Evolutionary conservation across 1,140 invertebrate genomes (phyloP).

Genomic region (Pseudomyrmex sp.): DNA sequence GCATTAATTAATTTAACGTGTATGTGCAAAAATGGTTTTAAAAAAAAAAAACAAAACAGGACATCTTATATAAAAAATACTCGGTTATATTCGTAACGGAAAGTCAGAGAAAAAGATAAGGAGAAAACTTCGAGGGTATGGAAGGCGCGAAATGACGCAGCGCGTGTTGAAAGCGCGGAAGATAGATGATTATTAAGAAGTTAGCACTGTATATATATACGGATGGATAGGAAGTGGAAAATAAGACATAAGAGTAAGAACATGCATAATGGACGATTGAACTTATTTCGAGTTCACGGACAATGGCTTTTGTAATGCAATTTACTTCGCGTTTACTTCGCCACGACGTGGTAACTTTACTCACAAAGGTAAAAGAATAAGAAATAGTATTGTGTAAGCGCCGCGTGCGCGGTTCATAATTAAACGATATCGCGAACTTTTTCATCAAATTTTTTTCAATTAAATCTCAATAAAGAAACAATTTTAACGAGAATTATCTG

Average conservation of each 20-base stretch:
- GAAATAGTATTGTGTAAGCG: too few species aligned
- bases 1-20: too few species aligned
- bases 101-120: not conserved
- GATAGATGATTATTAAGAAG: constrained; percentile 61
- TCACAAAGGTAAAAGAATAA: constrained; percentile 14
- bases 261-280: constrained; percentile 56
- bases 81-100: constrained; percentile 32
- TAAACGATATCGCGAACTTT: not conserved
- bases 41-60: not conserved
- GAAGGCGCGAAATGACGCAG: constrained; percentile 22
- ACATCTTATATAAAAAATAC: not conserved
- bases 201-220: not conserved
- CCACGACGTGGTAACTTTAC: constrained; percentile 24
- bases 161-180: constrained; percentile 52
- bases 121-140: not conserved
- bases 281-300: constrained; percentile 55
- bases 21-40: not conserved
- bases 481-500: not conserved
- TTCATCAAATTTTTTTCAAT: constrained; percentile 6
- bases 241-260: constrained; percentile 52
- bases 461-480: not conserved
- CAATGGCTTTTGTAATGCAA: constrained; percentile 45
- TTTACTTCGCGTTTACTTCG: constrained; percentile 35
- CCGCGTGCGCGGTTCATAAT: too few species aligned
- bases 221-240: constrained; percentile 39